Conservation (phyloP, 2,888 invertebrate species). For the Phaedon cochleariae region DNA sequence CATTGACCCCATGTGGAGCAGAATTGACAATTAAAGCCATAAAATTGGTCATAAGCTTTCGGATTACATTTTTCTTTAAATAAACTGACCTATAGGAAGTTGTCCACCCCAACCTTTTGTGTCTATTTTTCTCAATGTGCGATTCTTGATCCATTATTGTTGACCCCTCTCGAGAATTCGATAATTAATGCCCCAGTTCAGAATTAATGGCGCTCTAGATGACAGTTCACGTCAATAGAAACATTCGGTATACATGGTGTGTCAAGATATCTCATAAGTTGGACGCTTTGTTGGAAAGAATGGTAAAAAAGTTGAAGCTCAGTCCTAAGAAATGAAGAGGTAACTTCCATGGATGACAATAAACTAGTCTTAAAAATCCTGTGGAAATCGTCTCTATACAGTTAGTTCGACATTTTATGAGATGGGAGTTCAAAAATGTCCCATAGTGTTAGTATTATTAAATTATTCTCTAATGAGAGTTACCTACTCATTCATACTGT, state of each 20-base stretch:
- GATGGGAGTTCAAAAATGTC: too few species aligned
- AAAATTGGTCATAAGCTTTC: constrained; percentile 52
- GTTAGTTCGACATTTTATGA: too few species aligned
- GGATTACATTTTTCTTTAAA: constrained; percentile 53
- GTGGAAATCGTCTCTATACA: too few species aligned
- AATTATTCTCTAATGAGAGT: too few species aligned
- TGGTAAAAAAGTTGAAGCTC: too few species aligned
- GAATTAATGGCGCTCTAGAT: not conserved
- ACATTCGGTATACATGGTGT: not conserved
- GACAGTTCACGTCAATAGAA: not conserved
- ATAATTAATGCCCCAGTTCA: not conserved
- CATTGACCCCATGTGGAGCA: constrained; percentile 32
- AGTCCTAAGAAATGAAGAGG: too few species aligned
- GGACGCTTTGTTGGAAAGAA: too few species aligned
- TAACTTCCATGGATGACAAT: too few species aligned
- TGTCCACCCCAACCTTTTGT: constrained; percentile 37
- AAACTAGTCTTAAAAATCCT: too few species aligned
- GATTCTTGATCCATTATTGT: constrained; percentile 18
- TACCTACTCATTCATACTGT: too few species aligned
- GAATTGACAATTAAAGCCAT: constrained; percentile 54
- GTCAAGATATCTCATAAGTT: not conserved
- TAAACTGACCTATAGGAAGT: constrained; percentile 33
- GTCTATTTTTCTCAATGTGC: constrained; percentile 24
- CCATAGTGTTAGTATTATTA: too few species aligned
- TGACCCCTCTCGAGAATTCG: constrained; percentile 22